These are phyloP conservation scores for Sebastes hubbsi DNA, from an alignment of 2,797 vertebrate species.

Conservation along the genomic window DNA sequence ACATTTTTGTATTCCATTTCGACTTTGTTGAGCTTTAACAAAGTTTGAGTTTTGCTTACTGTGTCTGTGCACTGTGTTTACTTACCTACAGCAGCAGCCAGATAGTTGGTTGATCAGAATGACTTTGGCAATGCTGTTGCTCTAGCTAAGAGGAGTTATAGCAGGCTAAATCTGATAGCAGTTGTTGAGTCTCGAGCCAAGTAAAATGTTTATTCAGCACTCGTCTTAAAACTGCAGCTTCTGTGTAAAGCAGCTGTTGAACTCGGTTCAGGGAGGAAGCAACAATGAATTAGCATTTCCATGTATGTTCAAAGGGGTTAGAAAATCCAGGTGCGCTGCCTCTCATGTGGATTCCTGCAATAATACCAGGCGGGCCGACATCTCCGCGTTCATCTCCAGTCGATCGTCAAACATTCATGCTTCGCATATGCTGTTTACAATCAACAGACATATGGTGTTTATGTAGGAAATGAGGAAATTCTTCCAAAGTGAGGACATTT, in stretches of 20 bases:
- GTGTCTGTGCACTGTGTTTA: not conserved
- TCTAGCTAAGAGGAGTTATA: not conserved
- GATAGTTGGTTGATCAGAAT: not conserved
- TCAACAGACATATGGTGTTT: conserved; percentile 29
- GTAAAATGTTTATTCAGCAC: conserved; percentile 5
- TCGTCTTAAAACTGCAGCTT: not conserved
- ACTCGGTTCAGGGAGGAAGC: not conserved
- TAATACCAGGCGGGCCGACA: not conserved
- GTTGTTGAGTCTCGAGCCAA: not conserved
- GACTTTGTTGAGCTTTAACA: too few relatives aligned
- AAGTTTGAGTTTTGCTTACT: not conserved
- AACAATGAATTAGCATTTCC: not conserved
- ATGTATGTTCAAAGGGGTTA: not conserved
- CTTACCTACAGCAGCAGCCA: not conserved
- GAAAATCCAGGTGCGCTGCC: conserved; percentile 6
- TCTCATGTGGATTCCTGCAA: not conserved
- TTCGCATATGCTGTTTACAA: conserved; percentile 37
- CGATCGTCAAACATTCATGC: conserved; percentile 18
- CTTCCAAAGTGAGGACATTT: conserved; percentile 28
- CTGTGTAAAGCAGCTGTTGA: not conserved
- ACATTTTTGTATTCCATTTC: too few relatives aligned
- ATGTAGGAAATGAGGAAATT: conserved; percentile 20
- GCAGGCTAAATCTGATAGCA: not conserved
- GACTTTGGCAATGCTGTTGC: not conserved
- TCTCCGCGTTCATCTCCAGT: not conserved